Evolutionary conservation across 2,113 vertebrate species (phyloP), one percentile per base, ranked within the genome.

Genomic region (Leucoraja erinaceus): DNA sequence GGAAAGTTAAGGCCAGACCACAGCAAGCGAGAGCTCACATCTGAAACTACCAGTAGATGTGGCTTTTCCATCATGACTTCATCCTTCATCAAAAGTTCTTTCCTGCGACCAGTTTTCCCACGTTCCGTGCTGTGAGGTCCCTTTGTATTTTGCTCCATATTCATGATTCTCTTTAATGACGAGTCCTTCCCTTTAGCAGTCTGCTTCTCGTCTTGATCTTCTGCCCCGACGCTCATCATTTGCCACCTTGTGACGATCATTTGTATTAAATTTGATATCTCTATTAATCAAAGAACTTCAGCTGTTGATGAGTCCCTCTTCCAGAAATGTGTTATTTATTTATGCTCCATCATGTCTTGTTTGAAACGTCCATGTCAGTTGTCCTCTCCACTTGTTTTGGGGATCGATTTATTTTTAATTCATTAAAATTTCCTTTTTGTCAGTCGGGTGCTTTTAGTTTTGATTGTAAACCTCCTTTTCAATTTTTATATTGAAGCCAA

Each of bases 401-500:
- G 2, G 25, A 59, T 61, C 28, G 12, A 61, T 86, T 16, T 59
- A 5, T 84, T 86, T 86, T n/a, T 86, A 88, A 63, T 88, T 88
- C 59, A 88, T 66, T 88, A 88, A 88, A 88, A 31, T 16, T 6
- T 66, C 28, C 1, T 88, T 16, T 63, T n/a, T 88, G 59, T 88
- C 59, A 88, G 83, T 61, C 28, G 8, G 14, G 5, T 66, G 59
- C 83, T 88, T 88, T 88, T n/a, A 63, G 5, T 59, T 86, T 86
- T 63, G 83, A 63, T 28, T 63, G 28, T 88, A n/a, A 31, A 6
- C 63, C 28, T 14, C 28, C 12, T 31, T 88, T 86, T 86, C 56
- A 86, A 86, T 59, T 59, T 86, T 86, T 88, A 33, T 66, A 88
- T 66, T 63, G 83, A 88, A 88, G 28, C 59, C 28, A 88, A 63